A percentile compares a stretch with the other conserved stretches of the same genome.
These are phyloP conservation scores for Siniperca chuatsi DNA, from an alignment of 2,113 vertebrate species.

Conservation along the genomic window DNA sequence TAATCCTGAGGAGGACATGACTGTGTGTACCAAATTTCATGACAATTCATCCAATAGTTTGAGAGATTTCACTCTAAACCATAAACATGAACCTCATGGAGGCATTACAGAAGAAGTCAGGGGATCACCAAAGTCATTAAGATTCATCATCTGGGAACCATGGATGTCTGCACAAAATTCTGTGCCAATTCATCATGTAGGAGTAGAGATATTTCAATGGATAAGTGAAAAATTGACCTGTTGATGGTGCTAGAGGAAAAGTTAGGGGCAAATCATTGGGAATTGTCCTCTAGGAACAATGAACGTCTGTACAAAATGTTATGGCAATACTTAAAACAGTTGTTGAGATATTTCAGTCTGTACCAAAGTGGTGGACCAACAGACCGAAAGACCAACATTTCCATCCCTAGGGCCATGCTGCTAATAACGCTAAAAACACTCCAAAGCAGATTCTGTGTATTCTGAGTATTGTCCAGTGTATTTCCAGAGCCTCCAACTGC, in stretches of 20 bases:
- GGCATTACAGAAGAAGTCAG: too few species aligned
- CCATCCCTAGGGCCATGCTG: background rate
- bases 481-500: slow-evolving; percentile 9
- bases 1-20: too few species aligned
- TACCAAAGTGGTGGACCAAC: background rate
- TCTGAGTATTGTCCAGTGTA: background rate
- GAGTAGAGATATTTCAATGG: too few species aligned
- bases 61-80: too few species aligned
- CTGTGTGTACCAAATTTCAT: too few species aligned
- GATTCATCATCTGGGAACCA: too few species aligned
- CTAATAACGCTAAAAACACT: background rate
- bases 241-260: background rate
- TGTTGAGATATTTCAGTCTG: background rate
- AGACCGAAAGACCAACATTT: background rate
- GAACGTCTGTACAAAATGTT: background rate
- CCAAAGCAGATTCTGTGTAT: background rate
- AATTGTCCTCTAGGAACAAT: background rate
- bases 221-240: background rate
- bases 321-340: background rate
- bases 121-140: too few species aligned
- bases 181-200: too few species aligned
- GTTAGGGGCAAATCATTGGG: background rate
- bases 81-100: too few species aligned
- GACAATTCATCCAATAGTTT: too few species aligned
- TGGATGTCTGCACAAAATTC: too few species aligned